Evolutionary conservation across 2,888 invertebrate genomes (phyloP), one percentile per base, ranked within the genome.

Genomic region (Callosobruchus maculatus): DNA sequence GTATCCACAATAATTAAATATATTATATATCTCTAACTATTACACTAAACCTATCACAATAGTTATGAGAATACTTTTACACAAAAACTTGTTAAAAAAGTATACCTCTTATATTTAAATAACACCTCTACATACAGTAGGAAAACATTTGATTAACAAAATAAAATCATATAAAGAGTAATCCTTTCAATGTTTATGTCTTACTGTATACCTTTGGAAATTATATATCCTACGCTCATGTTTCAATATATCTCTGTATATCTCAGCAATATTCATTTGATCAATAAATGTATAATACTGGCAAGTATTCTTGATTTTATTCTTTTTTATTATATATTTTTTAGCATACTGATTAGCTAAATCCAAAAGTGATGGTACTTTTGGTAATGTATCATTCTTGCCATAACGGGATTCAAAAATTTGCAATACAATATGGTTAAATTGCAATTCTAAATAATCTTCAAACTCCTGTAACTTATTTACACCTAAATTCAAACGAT

Each of bases 301-400:
- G 73, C 78, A 80, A 20, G 80, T 74, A 72, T 69, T 77, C 18
- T 71, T 72, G n/a, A 79, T 74, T 4, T 76, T 74, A 74, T 74
- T 78, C 49, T 68, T 78, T 22, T 73, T 22, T 13, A 77, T 78
- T 21, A 84, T 75, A 75, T 78, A 72, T 70, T 79, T 78, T 70
- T 82, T 77, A 71, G 80, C 69, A 71, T 74, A 70, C 74, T 83
- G 79, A 75, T 83, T 79, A 70, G 82, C 74, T 71, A 84, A 71
- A 77, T 84, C 81, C 20, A 83, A 70, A 74, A 84, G 78, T 2
- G 79, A 80, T 26, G 82, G 82, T 73, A 82, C 74, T 73, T 77
- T 71, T 31, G 74, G 74, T 66, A 74, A 20, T 0, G 70, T 20
- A 31, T 70, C 13, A 30, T 49, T 49, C 13, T 18, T 3, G 18